These are phyloP conservation scores for Serripes groenlandicus DNA, from an alignment of 2,888 invertebrate species.

Conservation along the genomic window DNA sequence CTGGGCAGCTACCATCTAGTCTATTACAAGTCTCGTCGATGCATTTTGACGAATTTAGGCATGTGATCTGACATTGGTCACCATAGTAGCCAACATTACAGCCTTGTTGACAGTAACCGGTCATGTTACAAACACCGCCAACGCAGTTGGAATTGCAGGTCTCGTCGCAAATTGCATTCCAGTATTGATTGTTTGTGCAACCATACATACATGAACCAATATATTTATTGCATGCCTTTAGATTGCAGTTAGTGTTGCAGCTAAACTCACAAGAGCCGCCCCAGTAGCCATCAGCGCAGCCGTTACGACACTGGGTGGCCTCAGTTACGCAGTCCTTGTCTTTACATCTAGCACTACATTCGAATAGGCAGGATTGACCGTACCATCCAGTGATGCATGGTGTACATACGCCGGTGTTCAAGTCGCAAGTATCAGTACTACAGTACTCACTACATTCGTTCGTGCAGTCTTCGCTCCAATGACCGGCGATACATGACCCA, in stretches of 20 bases:
- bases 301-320: conserved; percentile 38
- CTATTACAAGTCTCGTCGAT: conserved; percentile 50
- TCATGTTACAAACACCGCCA: conserved; percentile 32
- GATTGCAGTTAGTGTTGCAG: conserved; percentile 43
- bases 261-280: conserved; percentile 13
- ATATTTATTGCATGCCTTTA: conserved; percentile 30
- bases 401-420: conserved; percentile 37
- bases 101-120: conserved; percentile 41
- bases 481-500: conserved; percentile 18
- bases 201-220: conserved; percentile 41
- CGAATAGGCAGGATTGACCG: conserved; percentile 25
- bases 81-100: conserved; percentile 51
- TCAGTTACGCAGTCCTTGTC: conserved; percentile 41
- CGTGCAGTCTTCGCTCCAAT: conserved; percentile 29
- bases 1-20: conserved; percentile 35
- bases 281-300: conserved; percentile 34
- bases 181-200: conserved; percentile 38
- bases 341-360: conserved; percentile 49
- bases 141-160: conserved; percentile 45
- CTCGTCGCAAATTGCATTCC: conserved; percentile 28
- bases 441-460: conserved; percentile 41
- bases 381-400: conserved; percentile 50
- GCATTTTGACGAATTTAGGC: conserved; percentile 28
- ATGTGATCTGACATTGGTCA: conserved; percentile 41
- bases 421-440: conserved; percentile 16